Percentiles rank a stretch among this genome's conserved stretches.
Conservation (phyloP, 1,140 invertebrate species). For the Ptiloglossa arizonensis region DNA sequence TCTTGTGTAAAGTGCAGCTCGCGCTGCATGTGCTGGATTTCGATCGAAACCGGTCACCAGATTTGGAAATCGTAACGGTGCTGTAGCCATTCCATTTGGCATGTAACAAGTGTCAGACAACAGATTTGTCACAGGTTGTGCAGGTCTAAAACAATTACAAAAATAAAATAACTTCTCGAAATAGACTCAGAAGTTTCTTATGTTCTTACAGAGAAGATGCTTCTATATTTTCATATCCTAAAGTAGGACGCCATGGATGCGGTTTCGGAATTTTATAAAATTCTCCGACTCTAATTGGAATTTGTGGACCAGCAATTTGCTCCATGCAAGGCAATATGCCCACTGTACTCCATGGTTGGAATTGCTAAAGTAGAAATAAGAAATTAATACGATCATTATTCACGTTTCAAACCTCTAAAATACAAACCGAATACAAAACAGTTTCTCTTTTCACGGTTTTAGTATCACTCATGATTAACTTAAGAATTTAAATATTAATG, state of each 20-base stretch:
- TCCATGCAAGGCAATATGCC: slow-evolving; percentile 84
- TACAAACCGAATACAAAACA: slow-evolving; percentile 82
- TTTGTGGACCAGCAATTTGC: slow-evolving; percentile 80
- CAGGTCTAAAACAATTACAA: slow-evolving; percentile 80
- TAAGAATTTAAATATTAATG: not conserved
- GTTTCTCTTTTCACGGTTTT: slow-evolving; percentile 68
- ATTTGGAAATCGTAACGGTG: slow-evolving; percentile 89
- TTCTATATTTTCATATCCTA: slow-evolving; percentile 88
- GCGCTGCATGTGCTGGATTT: slow-evolving; percentile 89
- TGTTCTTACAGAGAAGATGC: slow-evolving; percentile 84
- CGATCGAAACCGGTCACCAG: slow-evolving; percentile 90
- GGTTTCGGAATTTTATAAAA: slow-evolving; percentile 82
- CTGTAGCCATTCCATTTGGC: slow-evolving; percentile 86
- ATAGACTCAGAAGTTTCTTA: slow-evolving; percentile 58
- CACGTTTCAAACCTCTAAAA: too few relatives aligned
- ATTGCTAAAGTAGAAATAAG: slow-evolving; percentile 77
- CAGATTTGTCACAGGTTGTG: slow-evolving; percentile 87
- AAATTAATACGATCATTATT: slow-evolving; percentile 14
- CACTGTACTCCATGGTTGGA: slow-evolving; percentile 85
- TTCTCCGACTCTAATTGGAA: slow-evolving; percentile 81
- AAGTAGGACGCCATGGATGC: slow-evolving; percentile 89
- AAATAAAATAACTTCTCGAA: not conserved
- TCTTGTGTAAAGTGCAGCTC: slow-evolving; percentile 89
- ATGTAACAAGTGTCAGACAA: slow-evolving; percentile 87
- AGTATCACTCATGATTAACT: slow-evolving; percentile 5